phyloP scores from a whole-genome alignment of 2,113 vertebrate genomes.

The Axis porcinus region DNA sequence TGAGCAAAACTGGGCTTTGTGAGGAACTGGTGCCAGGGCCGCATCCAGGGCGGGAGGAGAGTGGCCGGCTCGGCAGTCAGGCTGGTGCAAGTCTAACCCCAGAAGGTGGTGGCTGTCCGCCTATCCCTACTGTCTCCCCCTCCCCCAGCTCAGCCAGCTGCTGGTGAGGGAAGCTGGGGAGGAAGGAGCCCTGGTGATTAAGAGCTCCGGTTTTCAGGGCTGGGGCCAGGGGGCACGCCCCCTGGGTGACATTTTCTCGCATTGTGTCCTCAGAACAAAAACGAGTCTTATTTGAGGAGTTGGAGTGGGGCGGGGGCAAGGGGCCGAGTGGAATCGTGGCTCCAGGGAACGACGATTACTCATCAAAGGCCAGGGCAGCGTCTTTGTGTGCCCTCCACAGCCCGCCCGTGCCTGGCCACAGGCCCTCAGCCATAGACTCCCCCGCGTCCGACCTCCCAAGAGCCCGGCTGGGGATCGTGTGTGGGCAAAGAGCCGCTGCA shows the following conservation, averaged over 20 bases:
- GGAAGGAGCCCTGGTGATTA: constrained; percentile 63
- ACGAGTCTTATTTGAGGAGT: constrained; percentile 68
- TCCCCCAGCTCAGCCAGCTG: constrained; percentile 53
- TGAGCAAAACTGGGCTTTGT: not conserved
- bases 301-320: not conserved
- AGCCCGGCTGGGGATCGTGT: not conserved
- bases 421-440: not conserved
- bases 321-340: constrained; percentile 53
- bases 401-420: constrained; percentile 62
- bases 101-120: constrained; percentile 11
- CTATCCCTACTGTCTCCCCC: not conserved
- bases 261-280: constrained; percentile 75
- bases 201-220: constrained; percentile 64
- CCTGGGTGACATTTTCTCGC: constrained; percentile 70
- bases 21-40: not conserved
- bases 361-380: constrained; percentile 69
- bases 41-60: not conserved
- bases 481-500: not conserved
- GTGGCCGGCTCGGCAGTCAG: too few relatives aligned
- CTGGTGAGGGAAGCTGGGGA: constrained; percentile 9
- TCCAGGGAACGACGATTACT: constrained; percentile 67
- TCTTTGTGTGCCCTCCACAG: constrained; percentile 57
- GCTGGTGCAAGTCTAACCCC: not conserved
- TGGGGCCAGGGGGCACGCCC: constrained; percentile 72
- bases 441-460: not conserved